Evolutionary conservation across 2,113 vertebrate species (phyloP), one percentile per base, ranked within the genome.

Genomic region (Ellobius talpinus): DNA sequence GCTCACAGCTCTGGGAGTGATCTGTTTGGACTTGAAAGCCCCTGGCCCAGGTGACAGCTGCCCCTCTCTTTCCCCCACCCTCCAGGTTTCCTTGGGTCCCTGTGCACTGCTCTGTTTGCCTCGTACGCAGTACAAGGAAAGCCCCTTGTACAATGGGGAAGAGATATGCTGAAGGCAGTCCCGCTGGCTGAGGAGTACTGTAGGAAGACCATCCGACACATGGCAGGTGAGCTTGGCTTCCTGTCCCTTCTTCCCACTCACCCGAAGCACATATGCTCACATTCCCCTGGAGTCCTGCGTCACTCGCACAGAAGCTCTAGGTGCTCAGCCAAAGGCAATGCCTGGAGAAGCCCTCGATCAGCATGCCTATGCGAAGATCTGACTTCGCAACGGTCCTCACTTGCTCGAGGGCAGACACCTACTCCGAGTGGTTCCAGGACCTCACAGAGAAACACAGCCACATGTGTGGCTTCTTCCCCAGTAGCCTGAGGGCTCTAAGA

Each of bases 131-230:
- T 99, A 29, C 99, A 99, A 98, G 99, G 99, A 68, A 99, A 99
- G 88, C 99, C 99, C 0, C 95, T 99, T 11, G 99, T 94, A 7
- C 98, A 98, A 89, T 99, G 99, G 99, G 99, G 99, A 65, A 99
- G 99, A 31, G 99, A 99, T 19, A 99, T 99, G 98, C 98, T 99
- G 98, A 99, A 98, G 95, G 98, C 98, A 5, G 97, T 99, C 11
- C 99, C 99, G 0, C 99, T 98, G 97, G 99, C 99, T 0, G 99
- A 99, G 96, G 99, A 99, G 55, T 99, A 99, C 97, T 99, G 99
- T 97, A 99, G 97, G 98, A 99, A 99, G 97, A 99, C 99, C n/a
- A 99, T 99, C 97, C 99, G 99, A 23, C 99, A 99, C 98, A 99
- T 99, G 99, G 99, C 99, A 99, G 99, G 99, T 99, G 97, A 97